Conservation (phyloP, 1,140 invertebrate species). For the Anastatus disparis region DNA sequence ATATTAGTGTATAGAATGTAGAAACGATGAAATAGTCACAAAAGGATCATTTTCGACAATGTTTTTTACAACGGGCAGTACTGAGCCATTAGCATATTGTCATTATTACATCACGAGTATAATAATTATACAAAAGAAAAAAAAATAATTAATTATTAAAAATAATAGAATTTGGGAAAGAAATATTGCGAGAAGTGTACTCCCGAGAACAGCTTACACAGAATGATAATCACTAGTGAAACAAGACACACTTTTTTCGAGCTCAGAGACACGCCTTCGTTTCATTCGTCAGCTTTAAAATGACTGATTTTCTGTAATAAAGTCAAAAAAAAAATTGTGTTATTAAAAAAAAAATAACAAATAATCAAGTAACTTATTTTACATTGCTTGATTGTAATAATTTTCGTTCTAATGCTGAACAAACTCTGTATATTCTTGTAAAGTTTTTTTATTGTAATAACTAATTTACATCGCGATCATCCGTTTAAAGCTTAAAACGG, state of each 20-base stretch:
- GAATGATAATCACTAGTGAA: conserved; percentile 32
- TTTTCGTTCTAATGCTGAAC: conserved; percentile 13
- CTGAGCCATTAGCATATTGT: conserved; percentile 57
- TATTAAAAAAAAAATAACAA: neutral
- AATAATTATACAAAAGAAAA: conserved; percentile 51
- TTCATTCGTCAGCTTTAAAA: neutral
- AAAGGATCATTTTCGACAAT: conserved; percentile 66
- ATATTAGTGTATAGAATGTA: conserved; percentile 69
- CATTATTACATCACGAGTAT: conserved; percentile 50
- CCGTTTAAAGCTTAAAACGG: conserved; percentile 3
- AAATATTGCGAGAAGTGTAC: conserved; percentile 34
- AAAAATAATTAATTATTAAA: conserved; percentile 40
- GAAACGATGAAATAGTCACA: conserved; percentile 64
- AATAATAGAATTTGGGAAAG: conserved; percentile 44
- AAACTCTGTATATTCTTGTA: conserved; percentile 34
- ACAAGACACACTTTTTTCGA: conserved; percentile 30
- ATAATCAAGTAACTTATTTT: conserved; percentile 7
- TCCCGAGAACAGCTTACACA: conserved; percentile 48
- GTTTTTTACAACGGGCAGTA: conserved; percentile 67
- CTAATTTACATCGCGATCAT: neutral
- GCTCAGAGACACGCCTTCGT: conserved; percentile 28
- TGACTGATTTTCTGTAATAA: conserved; percentile 22
- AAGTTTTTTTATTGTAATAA: conserved; percentile 10
- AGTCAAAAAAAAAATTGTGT: neutral
- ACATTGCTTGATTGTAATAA: neutral